Evolutionary conservation across 2,797 vertebrate genomes (phyloP), one percentile per base, ranked within the genome.

Genomic region (Myiothlypis chrysogaster): DNA sequence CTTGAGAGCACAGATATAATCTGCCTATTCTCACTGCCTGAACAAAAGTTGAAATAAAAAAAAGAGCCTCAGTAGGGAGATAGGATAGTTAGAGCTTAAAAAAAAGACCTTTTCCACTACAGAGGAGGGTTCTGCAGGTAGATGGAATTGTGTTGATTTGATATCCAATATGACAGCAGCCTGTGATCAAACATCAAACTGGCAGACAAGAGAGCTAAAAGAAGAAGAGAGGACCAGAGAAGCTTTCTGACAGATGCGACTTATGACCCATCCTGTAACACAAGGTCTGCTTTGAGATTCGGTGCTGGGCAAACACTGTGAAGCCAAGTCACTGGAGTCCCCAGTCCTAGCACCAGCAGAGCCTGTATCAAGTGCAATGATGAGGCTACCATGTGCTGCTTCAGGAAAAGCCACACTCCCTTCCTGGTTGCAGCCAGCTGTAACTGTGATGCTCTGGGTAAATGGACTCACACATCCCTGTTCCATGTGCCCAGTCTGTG

Each of bases 151-250:
- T 0, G 0, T 55, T 86, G 72, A 85, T 93, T 75, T 93, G 76
- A 93, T 1, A 9, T 71, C 83, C 75, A 21, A 14, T 71, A 68
- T 0, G 9, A 92, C 64, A 89, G 46, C 64, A 94, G 49, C 14
- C 53, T 92, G 61, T 80, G 68, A 95, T 93, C 89, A 77, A 75
- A 78, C 50, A 87, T 68, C 63, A 65, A 75, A 83, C 68, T 47
- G 50, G 39, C 39, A 82, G 53, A 35, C 35, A 66, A 70, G 56
- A 39, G 3, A 91, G 50, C 65, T 39, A 91, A 89, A 90, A 96
- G 95, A 76, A 60, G 37, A 87, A 82, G 37, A 66, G 23, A 60
- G 39, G 50, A 65, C 53, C 77, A 83, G 49, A 80, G 69, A 60
- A 60, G 24, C 35, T 53, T 94, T 81, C 68, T 22, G 9, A 47